These are phyloP conservation scores for Peromyscus polionotus DNA, from an alignment of 2,113 vertebrate species.

Conservation along the genomic window DNA sequence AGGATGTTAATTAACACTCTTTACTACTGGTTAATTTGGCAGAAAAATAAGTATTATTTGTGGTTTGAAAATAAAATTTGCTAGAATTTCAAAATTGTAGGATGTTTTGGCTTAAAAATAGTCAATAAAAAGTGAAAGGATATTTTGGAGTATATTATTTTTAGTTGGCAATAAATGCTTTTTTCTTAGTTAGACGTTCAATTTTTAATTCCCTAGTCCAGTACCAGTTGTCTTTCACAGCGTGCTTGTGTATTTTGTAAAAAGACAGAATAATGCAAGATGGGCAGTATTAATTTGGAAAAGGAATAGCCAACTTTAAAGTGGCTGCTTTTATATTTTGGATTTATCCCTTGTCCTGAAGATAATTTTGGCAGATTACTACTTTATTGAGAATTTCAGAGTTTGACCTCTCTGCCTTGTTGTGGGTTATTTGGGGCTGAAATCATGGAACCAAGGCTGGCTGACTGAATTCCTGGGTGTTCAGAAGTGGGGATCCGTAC, in stretches of 20 bases:
- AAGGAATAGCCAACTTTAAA: constrained; percentile 45
- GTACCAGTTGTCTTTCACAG: constrained; percentile 53
- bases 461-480: constrained; percentile 35
- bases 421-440: constrained; percentile 57
- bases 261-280: constrained; percentile 62
- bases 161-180: constrained; percentile 65
- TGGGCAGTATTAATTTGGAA: constrained; percentile 43
- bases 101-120: constrained; percentile 65
- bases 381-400: constrained; percentile 60
- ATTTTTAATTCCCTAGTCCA: constrained; percentile 55
- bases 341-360: constrained; percentile 32
- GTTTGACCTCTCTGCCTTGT: constrained; percentile 61
- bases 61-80: constrained; percentile 64
- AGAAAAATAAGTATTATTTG: constrained; percentile 53
- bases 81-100: constrained; percentile 62
- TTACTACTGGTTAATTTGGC: constrained; percentile 51
- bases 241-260: constrained; percentile 57
- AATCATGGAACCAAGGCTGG: constrained; percentile 39
- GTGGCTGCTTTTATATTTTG: constrained; percentile 46
- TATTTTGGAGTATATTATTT: constrained; percentile 64
- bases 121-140: constrained; percentile 66
- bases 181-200: constrained; percentile 61
- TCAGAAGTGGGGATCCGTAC: not conserved
- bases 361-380: constrained; percentile 56
- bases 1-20: constrained; percentile 48